Evolutionary conservation across 2,113 vertebrate species (phyloP), one percentile per base, ranked within the genome.

Genomic region (Seriola aureovittata): DNA sequence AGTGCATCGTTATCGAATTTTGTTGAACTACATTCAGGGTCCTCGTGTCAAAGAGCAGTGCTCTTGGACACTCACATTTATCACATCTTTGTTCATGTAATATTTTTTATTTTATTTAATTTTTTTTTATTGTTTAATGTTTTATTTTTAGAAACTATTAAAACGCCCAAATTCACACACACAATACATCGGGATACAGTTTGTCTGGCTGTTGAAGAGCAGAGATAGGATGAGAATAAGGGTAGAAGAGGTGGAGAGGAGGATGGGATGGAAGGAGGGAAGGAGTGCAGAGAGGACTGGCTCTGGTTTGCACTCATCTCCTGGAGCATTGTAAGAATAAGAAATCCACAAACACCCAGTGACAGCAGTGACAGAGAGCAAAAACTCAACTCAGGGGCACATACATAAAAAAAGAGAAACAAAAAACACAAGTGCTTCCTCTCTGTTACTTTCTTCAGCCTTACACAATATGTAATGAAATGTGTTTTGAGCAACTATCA

Each of bases 401-500:
- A 57, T 14, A 16, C 34, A 55, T 6, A 10, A 40, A 23, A 55
- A 23, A 29, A 29, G 10, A 57, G 1, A 71, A 19, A 50, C 1
- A 21, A 40, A 29, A 76, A 16, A 25, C 32, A 38, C 44, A 40
- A 14, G 8, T 6, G 42, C 19, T 23, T 19, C 13, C 34, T 40
- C 21, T 29, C 4, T n/a, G 50, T 52, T 52, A 3, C 11, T 52
- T 21, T 60, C 64, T n/a, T 32, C 11, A 9, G 5, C 21, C 19
- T 12, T 32, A 23, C 52, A 48, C 38, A 60, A 25, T 25, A 23
- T 52, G 19, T 57, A 5, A 71, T 79, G 36, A 63, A 73, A 59
- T 78, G 55, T 67, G 73, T 81, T 82, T 73, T 17, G 55, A 63
- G 66, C 3, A 42, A 11, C n/a, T 25, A 16, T 54, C 29, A 4